These are phyloP conservation scores for Lithophane ornitopus DNA, from an alignment of 2,888 invertebrate genomes.

Conservation along the genomic window DNA sequence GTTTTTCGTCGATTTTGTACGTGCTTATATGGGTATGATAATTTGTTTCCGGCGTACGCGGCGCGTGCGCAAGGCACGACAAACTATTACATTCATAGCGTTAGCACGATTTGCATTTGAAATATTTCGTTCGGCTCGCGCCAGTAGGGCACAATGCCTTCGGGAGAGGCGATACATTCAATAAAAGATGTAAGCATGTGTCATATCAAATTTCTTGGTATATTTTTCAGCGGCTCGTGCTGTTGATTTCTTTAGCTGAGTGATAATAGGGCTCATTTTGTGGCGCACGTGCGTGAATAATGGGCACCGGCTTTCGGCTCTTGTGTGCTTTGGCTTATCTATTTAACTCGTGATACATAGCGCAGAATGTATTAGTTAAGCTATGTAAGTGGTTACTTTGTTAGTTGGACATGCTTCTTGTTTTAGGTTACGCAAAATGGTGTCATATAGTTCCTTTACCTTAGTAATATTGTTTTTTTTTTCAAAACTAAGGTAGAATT, in stretches of 20 bases:
- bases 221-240: constrained; percentile 89
- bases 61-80: constrained; percentile 90
- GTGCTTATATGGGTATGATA: constrained; percentile 90
- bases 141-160: constrained; percentile 85
- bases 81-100: constrained; percentile 90
- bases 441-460: constrained; percentile 1
- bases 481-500: not conserved
- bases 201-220: constrained; percentile 89
- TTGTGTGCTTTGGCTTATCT: constrained; percentile 71
- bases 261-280: constrained; percentile 85
- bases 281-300: constrained; percentile 87
- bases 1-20: constrained; percentile 87
- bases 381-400: constrained; percentile 55
- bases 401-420: constrained; percentile 40
- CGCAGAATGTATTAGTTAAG: constrained; percentile 61
- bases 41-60: constrained; percentile 89
- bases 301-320: constrained; percentile 70
- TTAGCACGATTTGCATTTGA: constrained; percentile 91
- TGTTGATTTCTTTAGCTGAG: constrained; percentile 78
- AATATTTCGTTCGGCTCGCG: constrained; percentile 88
- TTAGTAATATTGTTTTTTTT: not conserved
- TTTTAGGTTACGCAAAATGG: constrained; percentile 39
- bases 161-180: constrained; percentile 81
- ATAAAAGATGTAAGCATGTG: constrained; percentile 80
- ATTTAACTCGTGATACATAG: constrained; percentile 68